Conservation (phyloP, 2,113 vertebrate species). For the Aspidoscelis tigris region DNA sequence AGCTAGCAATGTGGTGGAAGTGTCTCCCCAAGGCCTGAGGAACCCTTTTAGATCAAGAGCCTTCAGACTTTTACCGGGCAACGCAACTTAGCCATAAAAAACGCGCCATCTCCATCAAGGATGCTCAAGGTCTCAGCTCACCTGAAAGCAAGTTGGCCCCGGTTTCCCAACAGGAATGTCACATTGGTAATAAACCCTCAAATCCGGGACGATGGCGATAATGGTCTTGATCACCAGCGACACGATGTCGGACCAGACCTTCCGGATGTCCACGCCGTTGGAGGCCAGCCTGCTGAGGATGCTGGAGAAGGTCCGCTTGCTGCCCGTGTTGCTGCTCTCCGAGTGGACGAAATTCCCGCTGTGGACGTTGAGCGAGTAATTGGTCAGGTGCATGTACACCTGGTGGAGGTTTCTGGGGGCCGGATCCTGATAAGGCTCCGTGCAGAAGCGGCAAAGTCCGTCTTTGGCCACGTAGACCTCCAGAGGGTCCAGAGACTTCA, state of each 20-base stretch:
- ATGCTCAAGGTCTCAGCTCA: constrained; percentile 57
- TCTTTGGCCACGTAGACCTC: constrained; percentile 98
- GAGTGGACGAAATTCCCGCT: constrained; percentile 95
- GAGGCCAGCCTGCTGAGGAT: constrained; percentile 88
- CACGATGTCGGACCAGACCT: constrained; percentile 96
- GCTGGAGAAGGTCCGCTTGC: constrained; percentile 95
- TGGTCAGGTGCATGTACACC: constrained; percentile 97
- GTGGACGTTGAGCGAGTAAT: constrained; percentile 96
- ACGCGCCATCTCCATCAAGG: too few relatives aligned
- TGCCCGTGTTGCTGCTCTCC: constrained; percentile 89
- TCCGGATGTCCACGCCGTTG: constrained; percentile 92
- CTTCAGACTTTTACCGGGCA: too few relatives aligned
- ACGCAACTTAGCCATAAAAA: too few relatives aligned
- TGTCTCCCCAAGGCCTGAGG: too few relatives aligned
- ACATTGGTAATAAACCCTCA: constrained; percentile 93
- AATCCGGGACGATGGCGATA: constrained; percentile 93
- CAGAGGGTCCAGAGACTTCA: constrained; percentile 92
- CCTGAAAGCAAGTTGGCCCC: constrained; percentile 97
- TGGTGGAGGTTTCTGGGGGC: constrained; percentile 91
- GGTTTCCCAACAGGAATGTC: constrained; percentile 94
- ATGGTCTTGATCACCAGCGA: constrained; percentile 95
- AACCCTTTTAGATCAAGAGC: too few relatives aligned
- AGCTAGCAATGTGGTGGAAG: too few relatives aligned
- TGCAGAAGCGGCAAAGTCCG: constrained; percentile 95
- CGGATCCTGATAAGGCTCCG: constrained; percentile 96